phyloP scores from a whole-genome alignment of 1,140 invertebrate species.

The Aplysia californica region DNA sequence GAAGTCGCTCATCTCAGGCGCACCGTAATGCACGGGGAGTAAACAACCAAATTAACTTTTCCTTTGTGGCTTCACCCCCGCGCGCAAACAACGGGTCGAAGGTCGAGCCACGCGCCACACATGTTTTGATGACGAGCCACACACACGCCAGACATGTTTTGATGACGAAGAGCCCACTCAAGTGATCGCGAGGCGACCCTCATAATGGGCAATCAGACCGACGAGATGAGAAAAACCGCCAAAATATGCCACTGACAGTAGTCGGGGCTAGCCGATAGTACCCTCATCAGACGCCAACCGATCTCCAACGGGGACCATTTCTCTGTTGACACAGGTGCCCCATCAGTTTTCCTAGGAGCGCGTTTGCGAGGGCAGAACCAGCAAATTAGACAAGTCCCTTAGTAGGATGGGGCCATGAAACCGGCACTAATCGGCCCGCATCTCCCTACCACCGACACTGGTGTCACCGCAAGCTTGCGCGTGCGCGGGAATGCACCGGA shows the following conservation, averaged over 20 bases:
- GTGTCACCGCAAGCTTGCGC: slow-evolving; percentile 10
- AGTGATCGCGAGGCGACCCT: neutral
- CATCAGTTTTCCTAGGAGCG: no score
- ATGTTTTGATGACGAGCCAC: no score
- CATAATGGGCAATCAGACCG: neutral
- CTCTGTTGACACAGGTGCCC: slow-evolving; percentile 18
- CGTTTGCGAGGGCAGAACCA: neutral
- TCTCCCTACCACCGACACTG: slow-evolving; percentile 15
- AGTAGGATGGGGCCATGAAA: neutral
- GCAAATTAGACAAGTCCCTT: slow-evolving; percentile 19
- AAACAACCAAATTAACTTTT: no score
- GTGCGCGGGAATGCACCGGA: slow-evolving; percentile 16
- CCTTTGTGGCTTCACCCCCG: no score
- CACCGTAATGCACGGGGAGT: no score
- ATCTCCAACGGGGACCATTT: slow-evolving; percentile 7
- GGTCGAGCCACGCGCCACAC: no score
- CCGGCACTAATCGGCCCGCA: slow-evolving; percentile 14
- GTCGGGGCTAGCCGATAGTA: neutral
- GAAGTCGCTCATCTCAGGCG: no score
- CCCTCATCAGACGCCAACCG: neutral
- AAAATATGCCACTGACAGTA: neutral
- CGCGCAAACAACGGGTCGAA: no score
- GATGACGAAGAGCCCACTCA: no score
- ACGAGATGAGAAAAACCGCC: neutral
- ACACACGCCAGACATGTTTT: no score